Evolutionary conservation across 2,113 vertebrate species (phyloP).

Genomic region (Lophochroa leadbeateri): DNA sequence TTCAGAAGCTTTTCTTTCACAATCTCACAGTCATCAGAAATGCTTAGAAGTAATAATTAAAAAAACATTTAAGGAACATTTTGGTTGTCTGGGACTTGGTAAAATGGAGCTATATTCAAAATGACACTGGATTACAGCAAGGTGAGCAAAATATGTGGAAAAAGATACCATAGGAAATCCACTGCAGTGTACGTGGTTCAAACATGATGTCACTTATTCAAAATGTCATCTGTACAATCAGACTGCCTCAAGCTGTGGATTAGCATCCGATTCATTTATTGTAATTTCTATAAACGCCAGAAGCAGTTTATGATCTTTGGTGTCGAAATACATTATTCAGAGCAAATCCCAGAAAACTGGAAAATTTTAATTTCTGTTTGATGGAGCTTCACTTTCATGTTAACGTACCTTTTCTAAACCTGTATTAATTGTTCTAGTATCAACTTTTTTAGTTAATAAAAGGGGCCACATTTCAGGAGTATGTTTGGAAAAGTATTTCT

Average conservation of each 20-base stretch:
- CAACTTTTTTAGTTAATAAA: neutral
- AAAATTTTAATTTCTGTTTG: neutral
- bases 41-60: neutral
- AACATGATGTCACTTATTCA: neutral
- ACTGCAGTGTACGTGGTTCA: neutral
- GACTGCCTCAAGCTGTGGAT: neutral
- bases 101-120: neutral
- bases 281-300: constrained; percentile 21
- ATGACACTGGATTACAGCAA: neutral
- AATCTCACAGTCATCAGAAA: neutral
- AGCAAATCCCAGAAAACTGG: neutral
- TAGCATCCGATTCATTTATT: constrained; percentile 46
- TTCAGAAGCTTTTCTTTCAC: neutral
- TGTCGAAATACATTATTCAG: constrained; percentile 30
- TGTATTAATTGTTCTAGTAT: neutral
- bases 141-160: neutral
- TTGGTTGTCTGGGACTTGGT: neutral
- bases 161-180: neutral
- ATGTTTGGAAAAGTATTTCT: neutral
- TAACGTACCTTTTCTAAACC: neutral
- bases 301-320: constrained; percentile 49
- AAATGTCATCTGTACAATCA: constrained; percentile 44
- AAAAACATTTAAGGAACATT: neutral
- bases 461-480: neutral
- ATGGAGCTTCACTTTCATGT: neutral